Conservation (phyloP, 2,888 invertebrate genomes). For the Trisateles emortualis region DNA sequence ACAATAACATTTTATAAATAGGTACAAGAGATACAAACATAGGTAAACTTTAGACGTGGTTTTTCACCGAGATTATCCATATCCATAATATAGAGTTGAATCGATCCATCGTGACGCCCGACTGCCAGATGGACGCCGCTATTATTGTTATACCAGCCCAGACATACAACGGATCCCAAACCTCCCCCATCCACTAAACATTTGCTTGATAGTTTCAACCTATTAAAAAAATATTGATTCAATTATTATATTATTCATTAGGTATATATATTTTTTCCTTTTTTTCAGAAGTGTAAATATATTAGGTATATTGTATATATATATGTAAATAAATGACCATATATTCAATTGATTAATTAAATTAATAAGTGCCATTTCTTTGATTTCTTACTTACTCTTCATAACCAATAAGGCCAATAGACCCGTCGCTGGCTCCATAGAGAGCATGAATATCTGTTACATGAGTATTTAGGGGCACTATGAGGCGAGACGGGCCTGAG, state of each 20-base stretch:
- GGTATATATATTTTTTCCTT: no score
- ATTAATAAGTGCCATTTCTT: no score
- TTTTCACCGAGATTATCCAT: constrained; percentile 69
- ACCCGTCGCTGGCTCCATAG: constrained; percentile 96
- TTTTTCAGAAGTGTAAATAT: no score
- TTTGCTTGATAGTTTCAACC: constrained; percentile 67
- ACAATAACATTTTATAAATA: neutral
- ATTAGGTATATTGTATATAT: no score
- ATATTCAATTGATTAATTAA: no score
- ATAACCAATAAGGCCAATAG: constrained; percentile 91
- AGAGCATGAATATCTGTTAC: constrained; percentile 89
- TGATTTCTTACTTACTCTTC: constrained; percentile 85
- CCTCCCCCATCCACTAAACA: constrained; percentile 78
- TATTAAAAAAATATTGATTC: constrained; percentile 50
- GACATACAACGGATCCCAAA: constrained; percentile 76
- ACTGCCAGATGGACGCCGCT: constrained; percentile 70
- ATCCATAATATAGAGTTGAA: constrained; percentile 85
- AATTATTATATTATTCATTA: neutral
- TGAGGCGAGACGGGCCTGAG: constrained; percentile 72
- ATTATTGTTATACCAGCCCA: constrained; percentile 72
- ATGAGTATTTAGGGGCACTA: constrained; percentile 61
- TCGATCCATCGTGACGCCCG: constrained; percentile 81
- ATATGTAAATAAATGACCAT: no score
- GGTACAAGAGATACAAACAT: constrained; percentile 59
- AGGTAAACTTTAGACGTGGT: constrained; percentile 76